phyloP scores from a whole-genome alignment of 2,797 vertebrate genomes.

The Syngnathus rostellatus region DNA sequence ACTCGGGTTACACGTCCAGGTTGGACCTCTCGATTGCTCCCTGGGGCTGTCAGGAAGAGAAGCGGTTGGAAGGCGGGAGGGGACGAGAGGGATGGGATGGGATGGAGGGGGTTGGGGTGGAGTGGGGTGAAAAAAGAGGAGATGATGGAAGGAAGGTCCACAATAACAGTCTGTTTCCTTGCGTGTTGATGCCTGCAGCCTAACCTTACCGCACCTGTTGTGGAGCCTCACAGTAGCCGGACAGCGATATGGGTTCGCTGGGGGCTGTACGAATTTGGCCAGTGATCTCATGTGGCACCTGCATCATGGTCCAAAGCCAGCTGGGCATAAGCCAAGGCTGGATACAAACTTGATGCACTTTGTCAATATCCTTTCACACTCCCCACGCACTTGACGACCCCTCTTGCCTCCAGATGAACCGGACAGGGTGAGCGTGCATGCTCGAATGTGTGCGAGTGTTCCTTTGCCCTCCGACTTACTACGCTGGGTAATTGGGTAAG shows the following conservation, averaged over 20 bases:
- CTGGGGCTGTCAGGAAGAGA: conserved; percentile 46
- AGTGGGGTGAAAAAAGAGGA: conserved; percentile 24
- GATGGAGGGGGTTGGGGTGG: background rate
- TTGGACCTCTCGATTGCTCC: conserved; percentile 67
- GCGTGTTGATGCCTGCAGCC: conserved; percentile 59
- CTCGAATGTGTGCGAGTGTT: conserved; percentile 9
- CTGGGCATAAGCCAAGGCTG: conserved; percentile 41
- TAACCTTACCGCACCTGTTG: conserved; percentile 75
- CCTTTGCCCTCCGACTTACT: conserved; percentile 1
- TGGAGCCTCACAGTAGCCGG: conserved; percentile 53
- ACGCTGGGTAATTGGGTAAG: conserved; percentile 57
- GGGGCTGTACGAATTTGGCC: conserved; percentile 9
- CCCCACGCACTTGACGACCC: conserved; percentile 43
- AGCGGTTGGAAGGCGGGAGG: conserved; percentile 20
- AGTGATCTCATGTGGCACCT: conserved; percentile 59
- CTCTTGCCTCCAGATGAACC: conserved; percentile 33
- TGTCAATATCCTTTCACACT: conserved; percentile 40
- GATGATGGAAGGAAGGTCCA: conserved; percentile 55
- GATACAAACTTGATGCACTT: conserved; percentile 36
- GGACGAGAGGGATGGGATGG: background rate
- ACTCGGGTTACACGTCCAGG: conserved; percentile 64
- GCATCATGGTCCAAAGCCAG: conserved; percentile 47
- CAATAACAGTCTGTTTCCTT: conserved; percentile 69
- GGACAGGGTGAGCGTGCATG: conserved; percentile 1
- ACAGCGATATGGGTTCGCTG: conserved; percentile 37